A percentile compares a stretch with the other conserved stretches of the same genome.
These are phyloP conservation scores for Scartelaos histophorus DNA, from an alignment of 2,113 vertebrate species.

Conservation along the genomic window DNA sequence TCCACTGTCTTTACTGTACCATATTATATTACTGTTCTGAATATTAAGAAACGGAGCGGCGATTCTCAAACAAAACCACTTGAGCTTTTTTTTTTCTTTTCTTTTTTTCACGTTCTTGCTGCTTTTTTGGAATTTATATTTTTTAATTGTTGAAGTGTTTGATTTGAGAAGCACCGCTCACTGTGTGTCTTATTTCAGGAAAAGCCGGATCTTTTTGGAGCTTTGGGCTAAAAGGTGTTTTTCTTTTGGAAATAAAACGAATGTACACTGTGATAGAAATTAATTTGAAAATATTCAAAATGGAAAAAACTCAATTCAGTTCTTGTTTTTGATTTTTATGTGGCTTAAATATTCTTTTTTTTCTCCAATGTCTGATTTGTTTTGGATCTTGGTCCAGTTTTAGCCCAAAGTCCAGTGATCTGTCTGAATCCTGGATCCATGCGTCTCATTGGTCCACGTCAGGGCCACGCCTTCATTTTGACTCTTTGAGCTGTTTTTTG, in stretches of 20 bases:
- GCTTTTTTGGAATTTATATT: background rate
- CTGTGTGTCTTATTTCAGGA: slow-evolving; percentile 12
- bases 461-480: slow-evolving; percentile 8
- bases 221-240: background rate
- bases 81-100: background rate
- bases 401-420: slow-evolving; percentile 5
- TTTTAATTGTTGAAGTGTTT: background rate
- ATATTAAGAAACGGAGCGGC: slow-evolving; percentile 32
- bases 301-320: background rate
- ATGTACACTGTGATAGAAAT: slow-evolving; percentile 10
- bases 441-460: slow-evolving; percentile 11
- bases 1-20: slow-evolving; percentile 55
- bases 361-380: background rate
- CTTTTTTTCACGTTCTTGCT: background rate
- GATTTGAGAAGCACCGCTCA: slow-evolving; percentile 1
- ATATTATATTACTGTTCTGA: slow-evolving; percentile 49
- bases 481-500: slow-evolving; percentile 11
- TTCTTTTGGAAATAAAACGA: background rate
- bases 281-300: too few relatives aligned
- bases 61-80: slow-evolving; percentile 35
- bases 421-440: background rate
- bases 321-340: background rate
- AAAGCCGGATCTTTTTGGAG: background rate
- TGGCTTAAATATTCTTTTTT: background rate
- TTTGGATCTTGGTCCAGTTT: background rate